Conservation (phyloP, 2,797 vertebrate genomes). For the Enoplosus armatus region DNA sequence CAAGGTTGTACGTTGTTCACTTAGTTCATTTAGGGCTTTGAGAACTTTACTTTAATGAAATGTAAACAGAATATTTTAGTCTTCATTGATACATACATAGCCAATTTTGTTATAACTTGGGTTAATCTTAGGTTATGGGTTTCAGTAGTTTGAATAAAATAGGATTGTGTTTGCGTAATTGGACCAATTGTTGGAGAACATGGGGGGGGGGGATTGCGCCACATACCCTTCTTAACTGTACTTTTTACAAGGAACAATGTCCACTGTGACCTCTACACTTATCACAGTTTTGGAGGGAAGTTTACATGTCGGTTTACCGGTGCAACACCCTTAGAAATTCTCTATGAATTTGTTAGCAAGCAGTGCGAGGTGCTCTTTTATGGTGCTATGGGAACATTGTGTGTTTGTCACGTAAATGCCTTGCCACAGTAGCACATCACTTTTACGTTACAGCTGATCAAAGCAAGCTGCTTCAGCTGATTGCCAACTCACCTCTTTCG, state of each 20-base stretch:
- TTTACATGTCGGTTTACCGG: conserved; percentile 22
- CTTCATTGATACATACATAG: background rate
- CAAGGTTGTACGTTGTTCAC: background rate
- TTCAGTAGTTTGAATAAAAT: conserved; percentile 12
- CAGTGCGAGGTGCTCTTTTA: conserved; percentile 88
- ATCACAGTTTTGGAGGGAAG: background rate
- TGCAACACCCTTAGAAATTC: conserved; percentile 29
- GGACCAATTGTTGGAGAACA: background rate
- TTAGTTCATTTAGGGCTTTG: background rate
- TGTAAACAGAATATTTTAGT: background rate
- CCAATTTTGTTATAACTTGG: background rate
- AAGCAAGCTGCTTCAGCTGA: conserved; percentile 70
- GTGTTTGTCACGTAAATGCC: conserved; percentile 64
- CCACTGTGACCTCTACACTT: background rate
- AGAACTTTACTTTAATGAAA: background rate
- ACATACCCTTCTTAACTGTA: conserved; percentile 13
- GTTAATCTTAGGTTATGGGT: background rate
- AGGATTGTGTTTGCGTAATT: conserved; percentile 4
- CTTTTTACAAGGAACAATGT: too few relatives aligned
- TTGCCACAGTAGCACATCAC: conserved; percentile 37
- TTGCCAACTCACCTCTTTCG: conserved; percentile 56
- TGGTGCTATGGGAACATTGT: conserved; percentile 84
- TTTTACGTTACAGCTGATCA: conserved; percentile 40
- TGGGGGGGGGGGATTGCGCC: too few relatives aligned
- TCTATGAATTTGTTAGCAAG: conserved; percentile 63